phyloP scores from a whole-genome alignment of 2,797 vertebrate genomes.

The Anguilla obscura region DNA sequence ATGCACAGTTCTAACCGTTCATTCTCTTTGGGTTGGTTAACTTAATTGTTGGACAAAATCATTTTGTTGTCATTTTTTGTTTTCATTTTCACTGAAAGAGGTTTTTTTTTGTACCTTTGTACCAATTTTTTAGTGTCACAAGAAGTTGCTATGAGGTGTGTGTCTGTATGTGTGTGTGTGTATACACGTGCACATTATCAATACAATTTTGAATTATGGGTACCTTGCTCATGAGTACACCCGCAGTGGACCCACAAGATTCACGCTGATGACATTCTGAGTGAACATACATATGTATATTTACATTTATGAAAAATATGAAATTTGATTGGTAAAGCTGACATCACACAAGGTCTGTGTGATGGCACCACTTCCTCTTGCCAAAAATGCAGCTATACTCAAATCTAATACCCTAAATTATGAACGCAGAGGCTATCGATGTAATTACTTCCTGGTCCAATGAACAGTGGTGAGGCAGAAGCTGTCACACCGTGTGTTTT shows the following conservation, averaged over 20 bases:
- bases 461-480: neutral
- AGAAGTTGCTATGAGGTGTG: neutral
- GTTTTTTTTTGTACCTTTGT: too few relatives aligned
- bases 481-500: neutral
- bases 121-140: too few relatives aligned
- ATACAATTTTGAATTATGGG: neutral
- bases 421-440: neutral
- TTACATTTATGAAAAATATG: neutral
- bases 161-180: neutral
- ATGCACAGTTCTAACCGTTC: neutral
- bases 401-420: neutral
- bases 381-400: neutral
- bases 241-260: neutral
- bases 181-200: neutral
- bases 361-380: neutral
- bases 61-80: constrained; percentile 1
- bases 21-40: neutral
- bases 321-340: neutral
- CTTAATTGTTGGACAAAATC: neutral
- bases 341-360: neutral
- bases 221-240: neutral
- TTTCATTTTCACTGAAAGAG: neutral
- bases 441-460: neutral
- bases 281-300: neutral
- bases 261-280: neutral